Base-by-base conservation (phyloP, 2,113 vertebrate species). In the Entosphenus tridentatus region DNA sequence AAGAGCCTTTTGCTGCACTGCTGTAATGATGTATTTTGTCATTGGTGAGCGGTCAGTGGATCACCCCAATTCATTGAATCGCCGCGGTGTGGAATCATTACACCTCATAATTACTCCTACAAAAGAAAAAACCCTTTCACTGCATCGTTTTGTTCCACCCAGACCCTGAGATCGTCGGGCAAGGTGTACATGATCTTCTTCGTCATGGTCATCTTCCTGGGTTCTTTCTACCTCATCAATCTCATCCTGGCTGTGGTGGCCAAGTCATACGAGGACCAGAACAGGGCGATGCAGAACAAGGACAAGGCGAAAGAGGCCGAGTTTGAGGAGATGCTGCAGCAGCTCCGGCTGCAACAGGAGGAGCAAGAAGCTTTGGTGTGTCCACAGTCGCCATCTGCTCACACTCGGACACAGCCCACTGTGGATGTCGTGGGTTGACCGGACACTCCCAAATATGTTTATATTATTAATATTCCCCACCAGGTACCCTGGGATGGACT, bases 141-240 rank as follows among this genome's bases (percentile, higher is more conserved):
- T 39, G 39, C 5, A 39, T 39, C 39, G 39, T 39, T 39, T 39
- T 39, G 39, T 39, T 65, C n/a, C 62, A n/a, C 62, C n/a, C 62
- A 65, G 62, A 65, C 62, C n/a, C 62, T 65, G 62, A 65, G 62
- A 65, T n/a, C 62, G n/a, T 65, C 62, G 8, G 62, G 62, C n/a
- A 65, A 65, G 62, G 62, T 65, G 8, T 65, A 65, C 62, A 65
- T 65, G 62, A 65, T 65, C 18, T 65, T 65, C 62, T 65, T 65
- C 62, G 18, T 65, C 62, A 65, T 65, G 62, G 62, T 65, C n/a
- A 65, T 65, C 10, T 65, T 65, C 62, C 10, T 65, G 62, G 62
- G 62, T 18, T 65, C 62, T 18, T 65, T 65, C 62, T 65, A 65
- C 18, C 62, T 65, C 8, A 65, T 65, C 10, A 65, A 65, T 18